Conservation (phyloP, 1,140 invertebrate genomes). For the Phymastichus coffea region DNA sequence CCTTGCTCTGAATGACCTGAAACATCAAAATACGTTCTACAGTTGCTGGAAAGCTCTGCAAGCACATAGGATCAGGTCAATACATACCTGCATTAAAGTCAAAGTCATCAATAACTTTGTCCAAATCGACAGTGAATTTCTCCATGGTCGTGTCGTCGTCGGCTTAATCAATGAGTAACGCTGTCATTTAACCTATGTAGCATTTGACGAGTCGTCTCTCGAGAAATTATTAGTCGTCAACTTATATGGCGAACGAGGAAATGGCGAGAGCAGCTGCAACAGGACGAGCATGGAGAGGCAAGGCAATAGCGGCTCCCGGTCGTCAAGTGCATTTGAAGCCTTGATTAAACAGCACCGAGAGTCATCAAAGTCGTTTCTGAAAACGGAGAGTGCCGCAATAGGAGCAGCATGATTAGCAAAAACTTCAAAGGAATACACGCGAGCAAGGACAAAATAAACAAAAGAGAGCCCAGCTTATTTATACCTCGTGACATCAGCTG, state of each 20-base stretch:
- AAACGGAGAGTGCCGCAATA: no score
- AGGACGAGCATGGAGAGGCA: no score
- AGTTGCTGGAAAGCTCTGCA: not conserved
- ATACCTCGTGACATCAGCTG: slow-evolving; percentile 32
- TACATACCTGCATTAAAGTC: slow-evolving; percentile 70
- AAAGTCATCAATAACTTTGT: slow-evolving; percentile 86
- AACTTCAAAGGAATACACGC: not conserved
- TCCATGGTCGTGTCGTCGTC: slow-evolving; percentile 66
- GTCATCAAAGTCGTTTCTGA: slow-evolving; percentile 4
- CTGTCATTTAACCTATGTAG: slow-evolving; percentile 13
- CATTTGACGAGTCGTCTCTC: no score
- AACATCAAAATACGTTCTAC: slow-evolving; percentile 30
- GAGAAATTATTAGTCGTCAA: slow-evolving; percentile 11
- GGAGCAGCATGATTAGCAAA: no score
- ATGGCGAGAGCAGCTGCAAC: not conserved
- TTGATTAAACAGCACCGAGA: not conserved
- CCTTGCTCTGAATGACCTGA: slow-evolving; percentile 51
- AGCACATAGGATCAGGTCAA: not conserved
- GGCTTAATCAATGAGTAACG: not conserved
- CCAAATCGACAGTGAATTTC: slow-evolving; percentile 77
- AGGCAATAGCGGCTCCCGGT: not conserved
- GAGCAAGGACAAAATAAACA: not conserved
- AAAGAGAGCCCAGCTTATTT: slow-evolving; percentile 14
- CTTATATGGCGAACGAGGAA: slow-evolving; percentile 14
- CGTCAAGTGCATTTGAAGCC: slow-evolving; percentile 17